Evolutionary conservation across 2,888 invertebrate genomes (phyloP).

Genomic region (Formica aserva): DNA sequence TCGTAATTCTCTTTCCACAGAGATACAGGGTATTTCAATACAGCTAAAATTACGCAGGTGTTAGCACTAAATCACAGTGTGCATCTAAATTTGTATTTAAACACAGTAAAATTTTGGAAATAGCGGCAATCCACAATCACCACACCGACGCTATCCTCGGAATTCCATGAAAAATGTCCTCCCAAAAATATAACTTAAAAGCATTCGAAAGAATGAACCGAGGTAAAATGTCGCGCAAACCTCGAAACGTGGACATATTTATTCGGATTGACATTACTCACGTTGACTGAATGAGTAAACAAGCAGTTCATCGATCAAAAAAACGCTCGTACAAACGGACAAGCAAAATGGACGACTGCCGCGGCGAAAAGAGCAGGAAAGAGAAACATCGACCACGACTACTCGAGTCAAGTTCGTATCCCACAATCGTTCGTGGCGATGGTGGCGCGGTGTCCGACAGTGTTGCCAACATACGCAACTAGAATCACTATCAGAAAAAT

Average conservation of each 20-base stretch:
- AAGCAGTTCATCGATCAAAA: slow-evolving; percentile 61
- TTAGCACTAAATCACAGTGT: background rate
- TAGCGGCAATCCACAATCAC: background rate
- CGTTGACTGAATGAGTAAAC: slow-evolving; percentile 62
- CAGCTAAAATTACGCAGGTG: background rate
- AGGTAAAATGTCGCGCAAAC: background rate
- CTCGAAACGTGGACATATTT: background rate
- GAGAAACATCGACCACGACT: slow-evolving; percentile 80
- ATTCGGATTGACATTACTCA: slow-evolving; percentile 65
- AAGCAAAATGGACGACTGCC: slow-evolving; percentile 81
- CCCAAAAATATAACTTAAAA: background rate
- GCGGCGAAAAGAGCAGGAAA: slow-evolving; percentile 72
- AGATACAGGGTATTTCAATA: background rate
- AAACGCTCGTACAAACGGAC: slow-evolving; percentile 63
- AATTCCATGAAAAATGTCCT: background rate
- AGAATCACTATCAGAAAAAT: too few species aligned
- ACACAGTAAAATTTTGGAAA: background rate
- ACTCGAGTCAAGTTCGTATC: slow-evolving; percentile 64
- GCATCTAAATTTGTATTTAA: background rate
- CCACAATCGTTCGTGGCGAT: background rate
- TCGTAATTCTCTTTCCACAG: background rate
- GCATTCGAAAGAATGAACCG: background rate
- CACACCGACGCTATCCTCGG: slow-evolving; percentile 51
- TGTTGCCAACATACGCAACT: background rate
- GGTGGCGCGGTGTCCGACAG: background rate